Evolutionary conservation across 2,888 invertebrate species (phyloP).

Genomic region (Epinotia brunnichana): DNA sequence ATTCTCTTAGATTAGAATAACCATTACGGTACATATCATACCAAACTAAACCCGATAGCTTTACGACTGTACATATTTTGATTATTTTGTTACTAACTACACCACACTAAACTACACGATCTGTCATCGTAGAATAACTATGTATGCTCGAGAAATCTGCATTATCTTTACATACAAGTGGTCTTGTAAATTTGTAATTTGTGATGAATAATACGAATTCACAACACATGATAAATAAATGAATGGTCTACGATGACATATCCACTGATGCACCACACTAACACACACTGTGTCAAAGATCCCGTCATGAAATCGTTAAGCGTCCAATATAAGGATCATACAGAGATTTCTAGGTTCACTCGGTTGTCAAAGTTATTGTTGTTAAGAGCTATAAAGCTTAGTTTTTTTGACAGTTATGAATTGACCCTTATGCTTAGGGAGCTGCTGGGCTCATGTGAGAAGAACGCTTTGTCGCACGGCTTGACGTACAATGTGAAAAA

Average conservation of each 20-base stretch:
- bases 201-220: too few relatives aligned
- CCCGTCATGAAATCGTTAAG: slow-evolving; percentile 4
- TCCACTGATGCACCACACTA: slow-evolving; percentile 31
- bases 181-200: not conserved
- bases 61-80: slow-evolving; percentile 49
- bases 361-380: too few relatives aligned
- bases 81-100: slow-evolving; percentile 50
- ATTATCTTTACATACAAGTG: not conserved
- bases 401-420: too few relatives aligned
- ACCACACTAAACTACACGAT: slow-evolving; percentile 15
- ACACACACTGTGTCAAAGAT: slow-evolving; percentile 20
- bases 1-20: slow-evolving; percentile 16
- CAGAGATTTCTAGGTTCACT: too few relatives aligned
- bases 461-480: too few relatives aligned
- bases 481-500: too few relatives aligned
- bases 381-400: too few relatives aligned
- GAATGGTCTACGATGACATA: slow-evolving; percentile 15
- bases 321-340: too few relatives aligned
- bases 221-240: too few relatives aligned
- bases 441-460: too few relatives aligned
- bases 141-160: not conserved
- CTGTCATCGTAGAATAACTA: slow-evolving; percentile 15
- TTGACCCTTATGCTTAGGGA: too few relatives aligned
- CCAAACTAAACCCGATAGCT: slow-evolving; percentile 61
- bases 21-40: slow-evolving; percentile 55